These are phyloP conservation scores for Lasioglossum albipes DNA, from an alignment of 1,140 invertebrate species.

Conservation along the genomic window DNA sequence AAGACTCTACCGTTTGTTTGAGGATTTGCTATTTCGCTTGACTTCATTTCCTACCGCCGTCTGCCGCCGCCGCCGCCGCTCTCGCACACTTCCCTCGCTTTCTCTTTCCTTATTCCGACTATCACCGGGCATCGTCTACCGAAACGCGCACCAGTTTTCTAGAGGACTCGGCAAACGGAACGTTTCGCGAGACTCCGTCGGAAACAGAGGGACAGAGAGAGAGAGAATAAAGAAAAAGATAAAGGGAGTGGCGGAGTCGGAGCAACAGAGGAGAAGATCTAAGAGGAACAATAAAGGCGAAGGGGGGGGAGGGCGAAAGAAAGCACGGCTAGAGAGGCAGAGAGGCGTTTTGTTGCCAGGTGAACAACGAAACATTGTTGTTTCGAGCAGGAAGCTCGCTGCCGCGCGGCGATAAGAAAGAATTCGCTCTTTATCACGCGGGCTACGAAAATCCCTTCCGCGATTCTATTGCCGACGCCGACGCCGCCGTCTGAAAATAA, in stretches of 20 bases:
- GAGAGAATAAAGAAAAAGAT: background rate
- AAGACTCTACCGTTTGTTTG: slow-evolving; percentile 66
- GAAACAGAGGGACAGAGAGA: slow-evolving; percentile 2
- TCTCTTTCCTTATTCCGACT: background rate
- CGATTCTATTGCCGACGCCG: slow-evolving; percentile 20
- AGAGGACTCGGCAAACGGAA: slow-evolving; percentile 26
- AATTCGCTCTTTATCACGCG: slow-evolving; percentile 53
- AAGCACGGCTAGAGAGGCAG: background rate
- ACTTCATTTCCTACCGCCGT: slow-evolving; percentile 40
- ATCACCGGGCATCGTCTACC: slow-evolving; percentile 22
- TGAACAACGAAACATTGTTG: slow-evolving; percentile 55
- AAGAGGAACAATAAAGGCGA: background rate
- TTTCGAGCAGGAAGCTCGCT: slow-evolving; percentile 35
- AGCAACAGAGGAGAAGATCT: slow-evolving; percentile 4
- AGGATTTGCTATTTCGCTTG: slow-evolving; percentile 66
- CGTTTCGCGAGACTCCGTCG: slow-evolving; percentile 31
- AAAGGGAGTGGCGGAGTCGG: background rate
- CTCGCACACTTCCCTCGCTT: background rate
- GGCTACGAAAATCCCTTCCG: slow-evolving; percentile 20
- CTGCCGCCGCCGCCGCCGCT: slow-evolving; percentile 14
- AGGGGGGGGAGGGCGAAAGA: background rate
- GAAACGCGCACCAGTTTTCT: slow-evolving; percentile 48
- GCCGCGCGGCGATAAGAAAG: slow-evolving; percentile 59
- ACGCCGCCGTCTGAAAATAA: slow-evolving; percentile 29
- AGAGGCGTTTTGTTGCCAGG: slow-evolving; percentile 42